phyloP scores from a whole-genome alignment of 1,140 invertebrate species.

The Heliconius himera region DNA sequence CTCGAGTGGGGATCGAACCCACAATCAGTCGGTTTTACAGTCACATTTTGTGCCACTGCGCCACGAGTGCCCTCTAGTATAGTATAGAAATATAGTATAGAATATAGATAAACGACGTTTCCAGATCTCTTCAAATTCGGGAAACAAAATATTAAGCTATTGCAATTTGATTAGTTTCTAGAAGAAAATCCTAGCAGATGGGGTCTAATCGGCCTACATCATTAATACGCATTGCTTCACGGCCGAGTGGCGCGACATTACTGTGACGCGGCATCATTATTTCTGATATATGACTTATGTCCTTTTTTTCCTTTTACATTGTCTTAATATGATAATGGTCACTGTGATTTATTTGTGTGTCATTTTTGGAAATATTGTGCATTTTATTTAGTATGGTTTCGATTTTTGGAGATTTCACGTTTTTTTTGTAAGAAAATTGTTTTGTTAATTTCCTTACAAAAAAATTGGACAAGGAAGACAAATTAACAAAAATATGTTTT shows the following conservation, averaged over 20 bases:
- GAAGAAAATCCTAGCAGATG: conserved; percentile 26
- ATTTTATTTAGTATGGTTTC: neutral
- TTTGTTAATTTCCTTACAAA: too few relatives aligned
- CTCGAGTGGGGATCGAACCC: too few relatives aligned
- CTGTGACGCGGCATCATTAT: conserved; percentile 50
- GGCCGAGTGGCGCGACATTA: conserved; percentile 54
- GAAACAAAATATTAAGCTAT: neutral
- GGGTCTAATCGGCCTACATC: conserved; percentile 57
- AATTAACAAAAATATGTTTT: too few relatives aligned
- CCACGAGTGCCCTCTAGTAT: neutral
- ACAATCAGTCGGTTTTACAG: too few relatives aligned
- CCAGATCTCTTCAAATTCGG: neutral
- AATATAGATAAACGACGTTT: neutral
- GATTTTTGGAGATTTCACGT: neutral
- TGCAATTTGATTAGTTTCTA: conserved; percentile 24
- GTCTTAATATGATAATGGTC: conserved; percentile 30
- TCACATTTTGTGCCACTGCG: too few relatives aligned
- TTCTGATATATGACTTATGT: conserved; percentile 48
- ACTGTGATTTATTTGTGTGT: neutral
- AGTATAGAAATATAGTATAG: neutral
- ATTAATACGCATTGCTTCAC: conserved; percentile 61
- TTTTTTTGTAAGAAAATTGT: too few relatives aligned
- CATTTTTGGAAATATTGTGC: neutral
- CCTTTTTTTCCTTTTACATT: conserved; percentile 27
- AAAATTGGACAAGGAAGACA: too few relatives aligned